These are phyloP conservation scores for Bombus difficillimus DNA, from an alignment of 1,140 invertebrate species.

Conservation along the genomic window DNA sequence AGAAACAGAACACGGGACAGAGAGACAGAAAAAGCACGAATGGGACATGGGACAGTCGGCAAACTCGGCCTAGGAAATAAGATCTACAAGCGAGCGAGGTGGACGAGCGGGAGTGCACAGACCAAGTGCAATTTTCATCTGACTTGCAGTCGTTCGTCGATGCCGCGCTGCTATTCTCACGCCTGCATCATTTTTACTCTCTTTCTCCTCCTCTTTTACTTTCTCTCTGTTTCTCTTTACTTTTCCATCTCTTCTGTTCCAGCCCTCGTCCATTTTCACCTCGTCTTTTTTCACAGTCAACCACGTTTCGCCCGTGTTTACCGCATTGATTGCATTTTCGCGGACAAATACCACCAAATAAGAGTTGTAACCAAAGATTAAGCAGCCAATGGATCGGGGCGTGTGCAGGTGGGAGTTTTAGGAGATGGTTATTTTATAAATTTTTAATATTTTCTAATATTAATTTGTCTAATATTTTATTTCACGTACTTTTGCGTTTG, in stretches of 20 bases:
- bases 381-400: neutral
- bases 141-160: constrained; percentile 23
- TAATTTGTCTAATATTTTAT: too few relatives aligned
- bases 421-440: neutral
- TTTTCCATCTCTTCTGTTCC: neutral
- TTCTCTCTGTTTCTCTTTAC: too few relatives aligned
- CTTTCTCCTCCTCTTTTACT: neutral
- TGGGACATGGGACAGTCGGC: constrained; percentile 36
- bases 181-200: constrained; percentile 24
- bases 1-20: constrained; percentile 9
- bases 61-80: constrained; percentile 65
- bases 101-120: constrained; percentile 41
- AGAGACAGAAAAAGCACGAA: constrained; percentile 17
- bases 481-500: too few relatives aligned
- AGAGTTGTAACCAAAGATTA: constrained; percentile 39
- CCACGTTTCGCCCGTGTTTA: constrained; percentile 63
- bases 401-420: neutral
- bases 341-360: constrained; percentile 66
- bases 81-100: constrained; percentile 62
- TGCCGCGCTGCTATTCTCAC: constrained; percentile 26
- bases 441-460: too few relatives aligned
- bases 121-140: constrained; percentile 72
- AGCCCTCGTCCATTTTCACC: neutral
- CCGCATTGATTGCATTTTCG: constrained; percentile 69
- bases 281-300: constrained; percentile 16